These are phyloP conservation scores for Agrilus mali DNA, from an alignment of 2,888 invertebrate species.

Conservation along the genomic window DNA sequence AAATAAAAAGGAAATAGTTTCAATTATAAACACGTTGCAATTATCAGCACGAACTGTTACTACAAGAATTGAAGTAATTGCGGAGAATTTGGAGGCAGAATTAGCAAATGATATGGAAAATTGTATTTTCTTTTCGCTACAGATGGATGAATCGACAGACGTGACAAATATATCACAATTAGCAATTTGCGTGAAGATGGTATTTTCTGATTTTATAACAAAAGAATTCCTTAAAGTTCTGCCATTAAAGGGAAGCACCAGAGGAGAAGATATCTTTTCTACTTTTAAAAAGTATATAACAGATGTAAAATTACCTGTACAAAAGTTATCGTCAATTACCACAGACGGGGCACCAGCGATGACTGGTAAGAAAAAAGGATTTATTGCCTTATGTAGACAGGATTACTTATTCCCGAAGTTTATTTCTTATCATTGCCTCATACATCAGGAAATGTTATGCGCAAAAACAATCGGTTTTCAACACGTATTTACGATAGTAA, in stretches of 20 bases:
- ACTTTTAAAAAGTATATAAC: conserved; percentile 9
- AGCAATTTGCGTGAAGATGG: conserved; percentile 10
- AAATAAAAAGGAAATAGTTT: conserved; percentile 17
- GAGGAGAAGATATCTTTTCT: conserved; percentile 12
- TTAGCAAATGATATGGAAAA: conserved; percentile 11
- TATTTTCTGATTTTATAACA: conserved; percentile 5
- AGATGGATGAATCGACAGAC: conserved; percentile 12
- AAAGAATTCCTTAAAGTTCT: conserved; percentile 12
- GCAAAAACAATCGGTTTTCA: not conserved
- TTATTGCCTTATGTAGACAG: conserved; percentile 7
- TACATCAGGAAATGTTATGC: conserved; percentile 1
- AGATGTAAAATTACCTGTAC: conserved; percentile 8
- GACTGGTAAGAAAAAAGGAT: conserved; percentile 6
- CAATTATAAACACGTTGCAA: conserved; percentile 17
- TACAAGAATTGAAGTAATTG: conserved; percentile 12
- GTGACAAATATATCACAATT: conserved; percentile 9
- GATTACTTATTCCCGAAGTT: conserved; percentile 11
- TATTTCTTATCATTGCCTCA: conserved; percentile 9
- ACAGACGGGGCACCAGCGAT: conserved; percentile 6
- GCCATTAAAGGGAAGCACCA: conserved; percentile 10
- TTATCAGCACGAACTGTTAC: conserved; percentile 15
- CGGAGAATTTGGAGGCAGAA: conserved; percentile 6
- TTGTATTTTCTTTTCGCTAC: conserved; percentile 13
- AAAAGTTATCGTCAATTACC: conserved; percentile 13
- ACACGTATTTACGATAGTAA: not conserved